Percentiles rank a stretch among this genome's conserved stretches.
phyloP scores from a whole-genome alignment of 2,888 invertebrate genomes.

The Pterobdella sp. region DNA sequence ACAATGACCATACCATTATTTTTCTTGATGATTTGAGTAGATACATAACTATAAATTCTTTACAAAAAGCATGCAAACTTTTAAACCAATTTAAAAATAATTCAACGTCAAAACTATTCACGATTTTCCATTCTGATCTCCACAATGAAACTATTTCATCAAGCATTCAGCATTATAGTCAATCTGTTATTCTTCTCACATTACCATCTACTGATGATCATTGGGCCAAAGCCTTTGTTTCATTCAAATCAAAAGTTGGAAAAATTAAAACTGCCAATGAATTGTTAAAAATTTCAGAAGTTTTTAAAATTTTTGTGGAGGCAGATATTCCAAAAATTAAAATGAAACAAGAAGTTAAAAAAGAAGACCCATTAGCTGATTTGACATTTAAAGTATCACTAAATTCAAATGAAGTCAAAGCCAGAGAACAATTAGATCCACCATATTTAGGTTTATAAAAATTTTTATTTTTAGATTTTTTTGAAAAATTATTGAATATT shows the following conservation, averaged over 20 bases:
- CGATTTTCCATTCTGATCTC: neutral
- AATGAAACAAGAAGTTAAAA: neutral
- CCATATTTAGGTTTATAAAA: conserved; percentile 39
- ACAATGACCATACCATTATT: no score
- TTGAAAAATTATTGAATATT: neutral
- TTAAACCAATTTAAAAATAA: conserved; percentile 10
- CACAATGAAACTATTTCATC: neutral
- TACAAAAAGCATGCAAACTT: neutral
- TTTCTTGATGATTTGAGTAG: conserved; percentile 20
- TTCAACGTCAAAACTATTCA: neutral
- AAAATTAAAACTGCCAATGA: conserved; percentile 13
- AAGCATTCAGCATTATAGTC: conserved; percentile 1
- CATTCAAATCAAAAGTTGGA: neutral
- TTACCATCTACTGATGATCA: neutral
- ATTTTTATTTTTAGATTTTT: neutral
- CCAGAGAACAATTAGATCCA: conserved; percentile 43
- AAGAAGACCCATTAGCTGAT: conserved; percentile 44
- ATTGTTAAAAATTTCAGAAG: conserved; percentile 5
- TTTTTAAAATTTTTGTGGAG: conserved; percentile 10
- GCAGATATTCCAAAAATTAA: neutral
- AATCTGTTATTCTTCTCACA: neutral
- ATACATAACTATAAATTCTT: neutral
- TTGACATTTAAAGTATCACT: conserved; percentile 48
- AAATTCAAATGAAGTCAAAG: conserved; percentile 45
- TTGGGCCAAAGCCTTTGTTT: neutral